A percentile compares a stretch with the other conserved stretches of the same genome.
Evolutionary conservation across 1,140 invertebrate genomes (phyloP).

Genomic region (Sminthurides bifidus): DNA sequence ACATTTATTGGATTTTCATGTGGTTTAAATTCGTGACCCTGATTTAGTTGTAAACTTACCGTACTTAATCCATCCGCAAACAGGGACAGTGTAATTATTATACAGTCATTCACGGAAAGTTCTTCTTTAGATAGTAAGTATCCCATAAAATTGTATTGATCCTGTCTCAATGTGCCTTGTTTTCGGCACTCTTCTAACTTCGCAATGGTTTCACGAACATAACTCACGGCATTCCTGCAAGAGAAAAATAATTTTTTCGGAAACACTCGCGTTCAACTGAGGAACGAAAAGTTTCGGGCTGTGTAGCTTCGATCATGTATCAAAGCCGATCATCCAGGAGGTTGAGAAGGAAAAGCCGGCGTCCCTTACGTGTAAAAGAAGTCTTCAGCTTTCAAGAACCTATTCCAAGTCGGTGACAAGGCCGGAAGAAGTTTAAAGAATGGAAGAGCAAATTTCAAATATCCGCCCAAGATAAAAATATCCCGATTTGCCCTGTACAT

Average conservation of each 20-base stretch:
- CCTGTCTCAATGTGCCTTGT: slow-evolving; percentile 34
- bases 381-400: slow-evolving; percentile 38
- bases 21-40: not conserved
- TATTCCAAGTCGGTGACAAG: slow-evolving; percentile 35
- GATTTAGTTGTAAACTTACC: slow-evolving; percentile 33
- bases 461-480: slow-evolving; percentile 38
- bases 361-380: slow-evolving; percentile 36
- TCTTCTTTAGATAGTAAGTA: slow-evolving; percentile 40
- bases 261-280: not conserved
- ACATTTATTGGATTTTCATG: not conserved
- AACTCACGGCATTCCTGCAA: slow-evolving; percentile 32
- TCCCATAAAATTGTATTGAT: slow-evolving; percentile 39
- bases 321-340: too few species aligned
- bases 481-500: slow-evolving; percentile 39
- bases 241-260: not conserved
- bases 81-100: slow-evolving; percentile 41
- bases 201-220: slow-evolving; percentile 31
- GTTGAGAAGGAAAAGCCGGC: too few species aligned
- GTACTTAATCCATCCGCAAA: slow-evolving; percentile 45
- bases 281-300: not conserved
- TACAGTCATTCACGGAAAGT: slow-evolving; percentile 39
- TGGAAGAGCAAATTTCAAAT: slow-evolving; percentile 39
- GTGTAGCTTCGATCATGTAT: too few species aligned
- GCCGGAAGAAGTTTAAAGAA: slow-evolving; percentile 39
- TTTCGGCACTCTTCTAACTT: slow-evolving; percentile 31